Conservation (phyloP, 2,113 vertebrate species). For the Elaphurus davidianus region DNA sequence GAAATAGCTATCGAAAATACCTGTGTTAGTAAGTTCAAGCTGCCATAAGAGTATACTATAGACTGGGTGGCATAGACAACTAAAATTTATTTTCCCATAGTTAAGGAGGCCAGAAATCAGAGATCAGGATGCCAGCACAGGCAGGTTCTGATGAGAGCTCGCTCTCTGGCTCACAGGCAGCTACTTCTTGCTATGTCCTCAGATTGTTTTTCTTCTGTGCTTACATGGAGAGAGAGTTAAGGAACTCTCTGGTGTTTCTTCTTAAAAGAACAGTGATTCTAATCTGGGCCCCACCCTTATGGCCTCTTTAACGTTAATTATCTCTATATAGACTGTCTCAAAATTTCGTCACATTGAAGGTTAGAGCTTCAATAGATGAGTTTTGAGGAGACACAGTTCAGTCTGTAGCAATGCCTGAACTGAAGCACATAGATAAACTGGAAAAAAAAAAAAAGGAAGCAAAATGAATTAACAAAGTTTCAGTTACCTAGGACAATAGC, state of each 20-base stretch:
- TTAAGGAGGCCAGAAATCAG: neutral
- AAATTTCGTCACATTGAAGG: neutral
- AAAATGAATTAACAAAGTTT: neutral
- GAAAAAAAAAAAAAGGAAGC: neutral
- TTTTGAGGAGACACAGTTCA: neutral
- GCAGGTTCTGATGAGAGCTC: neutral
- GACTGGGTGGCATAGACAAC: neutral
- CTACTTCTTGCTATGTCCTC: neutral
- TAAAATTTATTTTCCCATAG: neutral
- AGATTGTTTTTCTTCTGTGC: neutral
- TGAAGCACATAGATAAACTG: neutral
- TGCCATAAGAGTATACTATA: neutral
- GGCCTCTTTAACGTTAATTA: neutral
- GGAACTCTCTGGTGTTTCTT: neutral
- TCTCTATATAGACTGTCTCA: neutral
- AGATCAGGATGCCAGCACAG: neutral
- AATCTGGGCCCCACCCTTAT: neutral
- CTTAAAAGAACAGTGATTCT: neutral
- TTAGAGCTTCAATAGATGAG: neutral
- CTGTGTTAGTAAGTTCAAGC: no score
- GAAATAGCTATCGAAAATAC: neutral
- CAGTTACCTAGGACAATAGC: neutral
- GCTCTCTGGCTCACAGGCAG: neutral
- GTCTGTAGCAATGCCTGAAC: neutral
- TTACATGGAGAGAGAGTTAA: neutral